Evolutionary conservation across 2,113 vertebrate species (phyloP), one percentile per base, ranked within the genome.

Genomic region (Ursus arctos): DNA sequence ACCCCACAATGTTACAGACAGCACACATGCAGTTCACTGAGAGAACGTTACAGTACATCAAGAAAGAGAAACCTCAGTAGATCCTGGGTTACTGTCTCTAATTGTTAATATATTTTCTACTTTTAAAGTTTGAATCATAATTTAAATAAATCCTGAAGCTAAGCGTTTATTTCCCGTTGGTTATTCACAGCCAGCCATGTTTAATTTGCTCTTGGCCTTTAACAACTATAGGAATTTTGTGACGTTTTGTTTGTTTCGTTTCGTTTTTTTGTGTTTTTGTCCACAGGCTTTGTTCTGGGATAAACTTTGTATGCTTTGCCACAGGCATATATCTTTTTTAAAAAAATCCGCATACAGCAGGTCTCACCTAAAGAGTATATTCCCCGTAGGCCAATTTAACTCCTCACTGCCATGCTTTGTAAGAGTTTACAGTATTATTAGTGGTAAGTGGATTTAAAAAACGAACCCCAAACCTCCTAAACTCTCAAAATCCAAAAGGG

Each of bases 151-250:
- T 81, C 94, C 51, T 77, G 31, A 88, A 86, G 49, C 7, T 51
- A n/a, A 91, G 65, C 33, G 65, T 69, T 90, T 53, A 97, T 86
- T 86, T 82, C 16, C 85, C 53, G 2, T 72, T 96, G 69, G 49
- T 84, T 96, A 59, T 55, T 80, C 80, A 80, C 12, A 59, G 28
- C 24, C 65, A 93, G 43, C 10, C 51, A 67, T 53, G 53, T 49
- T 74, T 90, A 7, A 71, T 65, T 94, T 89, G 19, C 83, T 92
- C 87, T 84, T 87, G 79, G n/a, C 2, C 15, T 96, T 95, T 81
- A 93, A n/a, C 65, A 96, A 91, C 7, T 53, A 83, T 0, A 49
- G 4, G 7, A 72, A 18, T 69, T 67, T 76, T 47, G 57, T 19
- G 16, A 2, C 14, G 24, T 40, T 76, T 43, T 18, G 59, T 40